A percentile compares a stretch with the other conserved stretches of the same genome.
Conservation (phyloP, 1,140 invertebrate species). For the Stenopsyche tienmushanensis region DNA sequence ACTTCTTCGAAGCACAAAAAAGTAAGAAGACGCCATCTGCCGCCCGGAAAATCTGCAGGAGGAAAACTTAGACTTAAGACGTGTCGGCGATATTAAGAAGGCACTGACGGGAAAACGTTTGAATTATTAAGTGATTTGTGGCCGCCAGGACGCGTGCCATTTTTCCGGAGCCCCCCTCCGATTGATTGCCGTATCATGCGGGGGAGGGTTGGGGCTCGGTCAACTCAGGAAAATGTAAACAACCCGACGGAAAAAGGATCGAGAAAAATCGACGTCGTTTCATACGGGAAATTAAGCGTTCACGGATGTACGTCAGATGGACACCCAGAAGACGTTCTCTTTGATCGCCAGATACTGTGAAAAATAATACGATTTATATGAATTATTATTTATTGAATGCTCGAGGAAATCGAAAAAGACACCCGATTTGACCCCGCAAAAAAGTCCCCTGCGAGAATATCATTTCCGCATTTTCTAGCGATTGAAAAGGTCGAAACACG, state of each 20-base stretch:
- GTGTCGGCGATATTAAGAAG: slow-evolving; percentile 24
- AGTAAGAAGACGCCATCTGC: slow-evolving; percentile 9
- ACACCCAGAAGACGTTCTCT: background rate
- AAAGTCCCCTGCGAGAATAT: background rate
- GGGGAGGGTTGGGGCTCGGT: background rate
- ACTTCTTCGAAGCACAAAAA: background rate
- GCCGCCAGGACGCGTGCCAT: slow-evolving; percentile 6
- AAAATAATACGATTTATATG: slow-evolving; percentile 22
- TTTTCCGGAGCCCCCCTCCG: slow-evolving; percentile 4
- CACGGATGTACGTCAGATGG: background rate
- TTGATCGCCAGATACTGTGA: slow-evolving; percentile 9
- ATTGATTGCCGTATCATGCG: background rate
- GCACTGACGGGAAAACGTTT: slow-evolving; percentile 11
- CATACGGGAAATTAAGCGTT: slow-evolving; percentile 26
- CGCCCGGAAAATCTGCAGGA: slow-evolving; percentile 5
- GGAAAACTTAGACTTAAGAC: slow-evolving; percentile 14
- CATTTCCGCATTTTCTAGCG: background rate
- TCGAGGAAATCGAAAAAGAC: slow-evolving; percentile 13
- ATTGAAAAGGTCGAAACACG: slow-evolving; percentile 2
- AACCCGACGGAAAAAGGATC: background rate
- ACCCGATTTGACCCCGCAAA: background rate
- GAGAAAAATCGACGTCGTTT: slow-evolving; percentile 25
- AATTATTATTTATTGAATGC: slow-evolving; percentile 19
- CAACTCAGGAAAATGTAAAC: slow-evolving; percentile 16
- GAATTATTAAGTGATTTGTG: slow-evolving; percentile 35